phyloP scores from a whole-genome alignment of 2,888 invertebrate species.

The Caenorhabditis afra region DNA sequence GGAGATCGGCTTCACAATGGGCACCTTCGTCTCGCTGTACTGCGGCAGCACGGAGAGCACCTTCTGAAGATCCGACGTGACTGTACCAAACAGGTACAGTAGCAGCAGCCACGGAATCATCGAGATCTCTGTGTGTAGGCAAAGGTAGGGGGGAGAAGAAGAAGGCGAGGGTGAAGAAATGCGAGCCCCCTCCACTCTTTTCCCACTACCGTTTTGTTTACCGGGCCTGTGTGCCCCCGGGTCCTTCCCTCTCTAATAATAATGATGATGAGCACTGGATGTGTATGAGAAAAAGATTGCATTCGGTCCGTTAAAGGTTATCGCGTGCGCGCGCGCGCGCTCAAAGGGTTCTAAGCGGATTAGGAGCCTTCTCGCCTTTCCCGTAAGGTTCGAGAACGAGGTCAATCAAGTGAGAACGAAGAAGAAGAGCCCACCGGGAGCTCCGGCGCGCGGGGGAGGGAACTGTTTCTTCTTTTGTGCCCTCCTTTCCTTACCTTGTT shows the following conservation, averaged over 20 bases:
- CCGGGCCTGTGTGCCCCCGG: conserved; percentile 9
- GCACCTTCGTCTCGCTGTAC: conserved; percentile 26
- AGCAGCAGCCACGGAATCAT: conserved; percentile 25
- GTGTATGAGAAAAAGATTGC: conserved; percentile 45
- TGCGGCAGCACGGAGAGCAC: conserved; percentile 23
- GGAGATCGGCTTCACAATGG: conserved; percentile 44
- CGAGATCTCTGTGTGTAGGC: not conserved
- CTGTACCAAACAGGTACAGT: conserved; percentile 30
- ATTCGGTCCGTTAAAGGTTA: conserved; percentile 30
- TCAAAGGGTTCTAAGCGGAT: conserved; percentile 25
- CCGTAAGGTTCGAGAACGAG: no score
- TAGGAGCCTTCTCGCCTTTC: conserved; percentile 9
- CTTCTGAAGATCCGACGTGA: conserved; percentile 23
- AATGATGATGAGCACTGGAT: no score
- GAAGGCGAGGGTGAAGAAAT: no score
- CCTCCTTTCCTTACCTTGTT: no score
- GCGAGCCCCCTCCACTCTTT: no score
- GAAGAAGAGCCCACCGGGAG: no score
- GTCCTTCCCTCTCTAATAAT: conserved; percentile 15
- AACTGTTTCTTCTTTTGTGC: no score
- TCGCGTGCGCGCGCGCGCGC: no score
- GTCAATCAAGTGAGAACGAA: no score
- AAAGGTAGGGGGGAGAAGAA: no score
- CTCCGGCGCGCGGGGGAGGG: no score
- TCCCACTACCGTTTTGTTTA: no score